Percentiles rank a stretch among this genome's conserved stretches.
Evolutionary conservation across 2,888 invertebrate genomes (phyloP).

Genomic region (Tetranychus truncatus): DNA sequence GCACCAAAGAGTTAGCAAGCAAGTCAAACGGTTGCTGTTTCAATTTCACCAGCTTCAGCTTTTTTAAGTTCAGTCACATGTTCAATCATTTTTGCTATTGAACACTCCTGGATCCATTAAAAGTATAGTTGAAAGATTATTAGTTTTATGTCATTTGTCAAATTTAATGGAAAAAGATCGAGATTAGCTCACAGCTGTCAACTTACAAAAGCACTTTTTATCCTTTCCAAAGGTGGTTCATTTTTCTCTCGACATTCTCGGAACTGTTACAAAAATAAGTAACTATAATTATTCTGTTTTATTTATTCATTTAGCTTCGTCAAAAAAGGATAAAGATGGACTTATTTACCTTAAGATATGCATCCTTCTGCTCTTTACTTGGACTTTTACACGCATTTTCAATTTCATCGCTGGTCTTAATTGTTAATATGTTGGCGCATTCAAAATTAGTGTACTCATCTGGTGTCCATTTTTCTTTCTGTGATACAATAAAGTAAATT

Average conservation of each 20-base stretch:
- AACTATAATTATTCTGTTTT: not conserved
- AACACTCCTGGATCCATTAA: not conserved
- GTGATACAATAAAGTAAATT: not conserved
- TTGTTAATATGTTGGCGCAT: not conserved
- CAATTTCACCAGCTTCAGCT: not conserved
- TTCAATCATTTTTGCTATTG: not conserved
- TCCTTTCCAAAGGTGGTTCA: not conserved
- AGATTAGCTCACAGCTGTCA: not conserved
- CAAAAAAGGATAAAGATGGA: not conserved
- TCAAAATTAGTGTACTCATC: not conserved
- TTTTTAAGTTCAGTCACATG: not conserved
- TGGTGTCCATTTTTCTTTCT: not conserved
- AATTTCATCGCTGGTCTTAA: not conserved
- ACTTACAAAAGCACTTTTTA: not conserved
- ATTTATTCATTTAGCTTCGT: not conserved
- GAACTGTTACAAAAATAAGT: not conserved
- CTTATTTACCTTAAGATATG: not conserved
- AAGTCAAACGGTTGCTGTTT: not conserved
- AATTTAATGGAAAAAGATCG: not conserved
- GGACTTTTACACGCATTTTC: not conserved
- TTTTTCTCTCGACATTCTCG: not conserved
- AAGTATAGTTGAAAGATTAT: not conserved
- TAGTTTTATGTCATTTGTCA: not conserved
- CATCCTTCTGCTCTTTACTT: not conserved
- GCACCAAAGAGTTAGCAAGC: too few species aligned